Conservation (phyloP, 1,140 invertebrate species). For the Pseudoatta argentina region DNA sequence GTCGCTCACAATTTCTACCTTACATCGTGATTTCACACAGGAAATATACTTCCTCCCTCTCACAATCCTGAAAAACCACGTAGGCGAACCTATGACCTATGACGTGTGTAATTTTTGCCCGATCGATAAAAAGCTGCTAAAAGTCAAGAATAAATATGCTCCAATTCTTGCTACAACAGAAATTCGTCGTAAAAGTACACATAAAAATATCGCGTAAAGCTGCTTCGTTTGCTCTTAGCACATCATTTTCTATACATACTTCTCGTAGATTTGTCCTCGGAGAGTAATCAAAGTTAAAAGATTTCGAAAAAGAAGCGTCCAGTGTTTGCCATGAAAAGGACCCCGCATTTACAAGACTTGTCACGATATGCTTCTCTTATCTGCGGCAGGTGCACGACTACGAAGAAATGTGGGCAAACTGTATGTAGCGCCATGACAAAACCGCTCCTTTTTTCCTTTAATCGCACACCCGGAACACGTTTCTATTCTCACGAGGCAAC, state of each 20-base stretch:
- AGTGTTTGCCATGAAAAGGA: slow-evolving; percentile 13
- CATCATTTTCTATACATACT: not conserved
- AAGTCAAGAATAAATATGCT: slow-evolving; percentile 20
- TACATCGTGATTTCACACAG: not conserved
- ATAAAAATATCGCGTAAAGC: slow-evolving; percentile 1
- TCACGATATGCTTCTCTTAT: slow-evolving; percentile 76
- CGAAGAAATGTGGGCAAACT: slow-evolving; percentile 75
- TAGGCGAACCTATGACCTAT: slow-evolving; percentile 25
- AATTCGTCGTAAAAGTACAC: not conserved
- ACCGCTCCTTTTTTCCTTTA: slow-evolving; percentile 53
- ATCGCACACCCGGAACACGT: slow-evolving; percentile 26
- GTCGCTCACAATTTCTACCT: not conserved
- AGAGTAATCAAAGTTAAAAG: not conserved
- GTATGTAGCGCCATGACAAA: slow-evolving; percentile 61
- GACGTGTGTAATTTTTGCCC: slow-evolving; percentile 48
- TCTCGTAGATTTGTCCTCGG: not conserved
- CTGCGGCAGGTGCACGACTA: slow-evolving; percentile 78
- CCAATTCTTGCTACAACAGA: not conserved
- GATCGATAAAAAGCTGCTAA: slow-evolving; percentile 21
- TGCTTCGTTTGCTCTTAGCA: not conserved
- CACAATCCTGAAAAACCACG: slow-evolving; percentile 21
- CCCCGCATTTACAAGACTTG: slow-evolving; percentile 68
- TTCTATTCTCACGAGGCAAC: slow-evolving; percentile 18
- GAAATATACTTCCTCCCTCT: not conserved
- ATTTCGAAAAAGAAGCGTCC: slow-evolving; percentile 10